Evolutionary conservation across 2,113 vertebrate genomes (phyloP).

Genomic region (Microcebus lehilahytsara): DNA sequence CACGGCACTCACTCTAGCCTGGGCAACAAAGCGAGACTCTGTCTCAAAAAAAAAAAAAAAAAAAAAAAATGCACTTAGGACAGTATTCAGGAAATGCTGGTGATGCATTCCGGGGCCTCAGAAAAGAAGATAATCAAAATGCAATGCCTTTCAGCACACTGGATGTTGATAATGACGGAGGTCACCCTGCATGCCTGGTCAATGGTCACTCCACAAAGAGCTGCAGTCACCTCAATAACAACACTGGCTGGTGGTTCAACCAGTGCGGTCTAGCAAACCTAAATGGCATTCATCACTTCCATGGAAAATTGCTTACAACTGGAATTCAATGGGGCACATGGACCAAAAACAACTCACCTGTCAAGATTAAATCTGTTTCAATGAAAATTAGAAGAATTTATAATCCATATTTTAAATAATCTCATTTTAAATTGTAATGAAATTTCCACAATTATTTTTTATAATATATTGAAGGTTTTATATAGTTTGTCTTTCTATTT

Average conservation of each 20-base stretch:
- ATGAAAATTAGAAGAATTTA: slow-evolving; percentile 93
- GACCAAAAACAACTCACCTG: slow-evolving; percentile 83
- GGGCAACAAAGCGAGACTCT: no score
- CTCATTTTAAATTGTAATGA: neutral
- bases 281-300: slow-evolving; percentile 86
- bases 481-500: neutral
- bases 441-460: slow-evolving; percentile 5
- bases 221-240: slow-evolving; percentile 88
- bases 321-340: slow-evolving; percentile 93
- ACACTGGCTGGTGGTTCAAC: slow-evolving; percentile 95
- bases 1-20: no score
- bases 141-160: slow-evolving; percentile 92
- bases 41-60: no score
- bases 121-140: slow-evolving; percentile 92
- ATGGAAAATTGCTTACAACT: slow-evolving; percentile 80
- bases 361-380: slow-evolving; percentile 92
- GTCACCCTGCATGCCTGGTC: slow-evolving; percentile 87
- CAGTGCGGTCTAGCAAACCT: slow-evolving; percentile 93
- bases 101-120: slow-evolving; percentile 91
- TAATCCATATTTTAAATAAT: slow-evolving; percentile 82
- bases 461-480: slow-evolving; percentile 1
- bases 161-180: slow-evolving; percentile 93
- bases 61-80: no score
- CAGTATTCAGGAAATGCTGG: no score
- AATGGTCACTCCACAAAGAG: slow-evolving; percentile 86